Conservation (phyloP, 1,140 invertebrate species). For the Galleria mellonella region DNA sequence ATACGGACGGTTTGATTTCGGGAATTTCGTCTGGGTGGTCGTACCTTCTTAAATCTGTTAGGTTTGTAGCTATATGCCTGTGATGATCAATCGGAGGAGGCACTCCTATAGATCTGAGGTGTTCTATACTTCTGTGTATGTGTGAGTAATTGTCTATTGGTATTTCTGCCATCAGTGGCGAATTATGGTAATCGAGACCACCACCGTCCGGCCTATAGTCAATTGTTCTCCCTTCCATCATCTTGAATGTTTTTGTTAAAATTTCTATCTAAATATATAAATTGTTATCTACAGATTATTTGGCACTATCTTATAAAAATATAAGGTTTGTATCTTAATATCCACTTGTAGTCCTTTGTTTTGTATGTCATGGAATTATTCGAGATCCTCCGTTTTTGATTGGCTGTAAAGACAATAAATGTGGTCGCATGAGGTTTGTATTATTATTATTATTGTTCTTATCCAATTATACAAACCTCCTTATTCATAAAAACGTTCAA, state of each 20-base stretch:
- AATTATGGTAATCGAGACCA: slow-evolving; percentile 77
- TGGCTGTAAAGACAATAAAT: slow-evolving; percentile 40
- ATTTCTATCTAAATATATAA: slow-evolving; percentile 61
- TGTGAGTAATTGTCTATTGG: slow-evolving; percentile 77
- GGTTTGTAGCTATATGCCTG: slow-evolving; percentile 62
- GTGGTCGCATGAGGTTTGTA: not conserved
- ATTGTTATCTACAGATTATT: slow-evolving; percentile 47
- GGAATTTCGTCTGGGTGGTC: slow-evolving; percentile 72
- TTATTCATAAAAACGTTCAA: too few species aligned
- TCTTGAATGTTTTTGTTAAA: slow-evolving; percentile 51
- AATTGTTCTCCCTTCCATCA: slow-evolving; percentile 77
- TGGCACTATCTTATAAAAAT: slow-evolving; percentile 71
- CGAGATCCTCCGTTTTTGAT: slow-evolving; percentile 64
- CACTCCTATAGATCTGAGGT: slow-evolving; percentile 77
- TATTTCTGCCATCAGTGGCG: slow-evolving; percentile 77
- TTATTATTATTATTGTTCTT: too few species aligned
- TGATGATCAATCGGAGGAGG: slow-evolving; percentile 72
- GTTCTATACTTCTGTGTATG: slow-evolving; percentile 81
- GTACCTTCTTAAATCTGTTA: slow-evolving; percentile 71
- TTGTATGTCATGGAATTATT: slow-evolving; percentile 64
- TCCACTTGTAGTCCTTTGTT: slow-evolving; percentile 33
- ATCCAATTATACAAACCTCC: too few species aligned
- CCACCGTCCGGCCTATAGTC: slow-evolving; percentile 74
- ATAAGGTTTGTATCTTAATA: slow-evolving; percentile 41
- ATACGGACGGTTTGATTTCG: slow-evolving; percentile 73